Evolutionary conservation across 1,140 invertebrate species (phyloP).

Genomic region (Dysdera silvatica): DNA sequence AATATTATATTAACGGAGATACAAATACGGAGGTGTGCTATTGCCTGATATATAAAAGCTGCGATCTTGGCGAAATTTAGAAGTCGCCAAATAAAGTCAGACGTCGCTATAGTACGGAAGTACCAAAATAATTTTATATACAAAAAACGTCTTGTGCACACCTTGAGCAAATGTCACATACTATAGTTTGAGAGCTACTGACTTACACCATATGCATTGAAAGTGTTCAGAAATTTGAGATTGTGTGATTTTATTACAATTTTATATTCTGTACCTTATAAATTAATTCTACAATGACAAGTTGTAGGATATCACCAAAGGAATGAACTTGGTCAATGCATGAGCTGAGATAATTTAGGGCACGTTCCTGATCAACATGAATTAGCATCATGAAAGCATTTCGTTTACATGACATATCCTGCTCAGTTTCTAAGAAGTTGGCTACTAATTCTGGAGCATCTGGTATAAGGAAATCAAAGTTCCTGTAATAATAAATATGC

Average conservation of each 20-base stretch:
- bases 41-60: too few species aligned
- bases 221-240: background rate
- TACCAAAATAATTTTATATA: too few species aligned
- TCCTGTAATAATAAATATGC: slow-evolving; percentile 52
- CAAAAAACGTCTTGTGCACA: too few species aligned
- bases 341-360: slow-evolving; percentile 82
- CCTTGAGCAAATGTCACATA: too few species aligned
- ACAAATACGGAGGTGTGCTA: too few species aligned
- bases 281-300: slow-evolving; percentile 98
- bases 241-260: background rate
- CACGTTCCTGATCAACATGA: slow-evolving; percentile 85
- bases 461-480: slow-evolving; percentile 96
- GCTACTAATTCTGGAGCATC: slow-evolving; percentile 96
- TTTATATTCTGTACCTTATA: too few species aligned
- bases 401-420: slow-evolving; percentile 97
- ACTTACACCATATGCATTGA: background rate
- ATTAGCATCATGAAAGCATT: slow-evolving; percentile 99
- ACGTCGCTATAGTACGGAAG: too few species aligned
- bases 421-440: slow-evolving; percentile 88
- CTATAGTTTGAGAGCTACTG: too few species aligned
- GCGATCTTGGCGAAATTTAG: too few species aligned
- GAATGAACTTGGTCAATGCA: slow-evolving; percentile 79
- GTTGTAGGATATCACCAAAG: slow-evolving; percentile 95
- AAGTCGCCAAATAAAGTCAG: too few species aligned
- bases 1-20: too few species aligned